Evolutionary conservation across 2,113 vertebrate genomes (phyloP).

Genomic region (Orientallactaga bullata): DNA sequence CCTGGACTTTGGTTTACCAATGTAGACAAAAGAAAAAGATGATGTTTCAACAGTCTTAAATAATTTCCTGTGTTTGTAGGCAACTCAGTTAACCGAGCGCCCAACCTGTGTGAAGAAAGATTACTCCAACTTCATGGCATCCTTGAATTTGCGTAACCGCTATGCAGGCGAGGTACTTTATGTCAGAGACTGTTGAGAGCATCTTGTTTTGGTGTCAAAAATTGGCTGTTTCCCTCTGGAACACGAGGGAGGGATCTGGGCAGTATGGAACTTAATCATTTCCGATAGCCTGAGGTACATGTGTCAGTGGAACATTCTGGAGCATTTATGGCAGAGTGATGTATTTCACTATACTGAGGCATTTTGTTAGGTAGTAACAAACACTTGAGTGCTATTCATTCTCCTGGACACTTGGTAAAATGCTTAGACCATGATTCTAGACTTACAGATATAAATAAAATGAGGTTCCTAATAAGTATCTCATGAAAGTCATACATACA

Average conservation of each 20-base stretch:
- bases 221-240: neutral
- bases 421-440: neutral
- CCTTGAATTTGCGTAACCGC: slow-evolving; percentile 97
- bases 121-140: slow-evolving; percentile 99
- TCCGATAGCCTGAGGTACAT: neutral
- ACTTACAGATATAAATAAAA: slow-evolving; percentile 20
- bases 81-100: slow-evolving; percentile 95
- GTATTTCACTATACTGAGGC: neutral
- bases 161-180: slow-evolving; percentile 95
- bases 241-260: neutral
- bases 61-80: slow-evolving; percentile 82
- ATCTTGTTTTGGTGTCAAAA: neutral
- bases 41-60: neutral
- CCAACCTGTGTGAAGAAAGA: slow-evolving; percentile 98
- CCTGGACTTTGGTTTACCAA: neutral
- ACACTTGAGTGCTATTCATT: neutral
- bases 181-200: neutral
- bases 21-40: neutral
- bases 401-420: neutral
- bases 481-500: neutral
- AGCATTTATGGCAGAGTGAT: neutral
- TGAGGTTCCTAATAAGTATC: neutral
- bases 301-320: neutral
- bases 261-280: neutral
- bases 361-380: neutral